Percentiles rank a stretch among this genome's conserved stretches.
Evolutionary conservation across 2,797 vertebrate genomes (phyloP).

Genomic region (Cuniculus paca): DNA sequence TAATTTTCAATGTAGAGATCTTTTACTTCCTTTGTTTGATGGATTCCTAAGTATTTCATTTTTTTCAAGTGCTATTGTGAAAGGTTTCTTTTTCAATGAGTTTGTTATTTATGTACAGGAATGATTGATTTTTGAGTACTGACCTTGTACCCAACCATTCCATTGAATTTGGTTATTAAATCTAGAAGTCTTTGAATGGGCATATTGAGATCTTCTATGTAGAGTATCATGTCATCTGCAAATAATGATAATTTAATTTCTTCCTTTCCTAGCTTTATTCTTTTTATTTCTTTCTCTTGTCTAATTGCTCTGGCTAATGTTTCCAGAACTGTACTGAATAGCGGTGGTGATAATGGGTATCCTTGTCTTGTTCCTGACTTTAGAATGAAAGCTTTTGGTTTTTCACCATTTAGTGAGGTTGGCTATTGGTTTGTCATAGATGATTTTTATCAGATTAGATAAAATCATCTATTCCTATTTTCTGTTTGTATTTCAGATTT

Average conservation of each 20-base stretch:
- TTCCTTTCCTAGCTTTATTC: not conserved
- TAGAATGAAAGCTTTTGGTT: not conserved
- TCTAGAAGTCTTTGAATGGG: not conserved
- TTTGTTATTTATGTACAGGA: not conserved
- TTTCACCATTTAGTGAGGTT: not conserved
- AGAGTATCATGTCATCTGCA: not conserved
- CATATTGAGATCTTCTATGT: not conserved
- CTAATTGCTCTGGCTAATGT: not conserved
- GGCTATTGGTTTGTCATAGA: not conserved
- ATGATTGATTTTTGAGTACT: not conserved
- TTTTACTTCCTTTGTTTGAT: not conserved
- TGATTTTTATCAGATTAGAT: not conserved
- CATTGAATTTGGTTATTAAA: not conserved
- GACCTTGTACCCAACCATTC: not conserved
- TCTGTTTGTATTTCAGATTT: not conserved
- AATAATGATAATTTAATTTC: not conserved
- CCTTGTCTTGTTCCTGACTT: not conserved
- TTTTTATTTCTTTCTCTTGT: not conserved
- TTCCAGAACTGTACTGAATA: not conserved
- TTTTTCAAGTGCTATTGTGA: not conserved
- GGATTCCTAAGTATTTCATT: not conserved
- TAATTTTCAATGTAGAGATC: not conserved
- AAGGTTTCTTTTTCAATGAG: not conserved
- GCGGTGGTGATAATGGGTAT: not conserved
- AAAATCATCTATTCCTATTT: not conserved